phyloP scores from a whole-genome alignment of 2,797 vertebrate species.

The Glyptemys insculpta region DNA sequence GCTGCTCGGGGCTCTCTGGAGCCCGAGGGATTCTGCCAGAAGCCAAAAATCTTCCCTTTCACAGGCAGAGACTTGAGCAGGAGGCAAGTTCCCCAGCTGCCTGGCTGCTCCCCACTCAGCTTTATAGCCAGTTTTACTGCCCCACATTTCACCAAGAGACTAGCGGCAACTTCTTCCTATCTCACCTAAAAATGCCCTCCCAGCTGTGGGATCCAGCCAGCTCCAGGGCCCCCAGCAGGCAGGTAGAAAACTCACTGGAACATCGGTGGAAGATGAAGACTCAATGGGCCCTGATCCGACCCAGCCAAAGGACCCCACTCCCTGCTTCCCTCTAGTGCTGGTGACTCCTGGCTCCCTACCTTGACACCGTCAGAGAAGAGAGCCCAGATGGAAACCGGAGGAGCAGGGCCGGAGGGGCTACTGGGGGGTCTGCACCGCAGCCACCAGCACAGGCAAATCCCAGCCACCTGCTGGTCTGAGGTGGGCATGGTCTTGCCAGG shows the following conservation, averaged over 20 bases:
- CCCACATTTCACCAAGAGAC: neutral
- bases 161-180: neutral
- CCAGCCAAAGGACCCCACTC: neutral
- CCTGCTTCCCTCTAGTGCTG: neutral
- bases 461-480: neutral
- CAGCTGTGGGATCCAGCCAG: fast-evolving
- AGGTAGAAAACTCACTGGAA: neutral
- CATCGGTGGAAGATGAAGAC: neutral
- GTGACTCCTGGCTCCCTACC: neutral
- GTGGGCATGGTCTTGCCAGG: neutral
- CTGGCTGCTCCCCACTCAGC: neutral
- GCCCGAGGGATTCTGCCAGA: constrained; percentile 26
- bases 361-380: neutral
- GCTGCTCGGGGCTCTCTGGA: neutral
- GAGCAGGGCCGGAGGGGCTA: neutral
- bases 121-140: neutral
- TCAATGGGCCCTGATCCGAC: neutral
- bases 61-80: fast-evolving
- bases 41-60: neutral
- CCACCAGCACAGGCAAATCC: neutral
- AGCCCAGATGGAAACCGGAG: constrained; percentile 49
- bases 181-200: neutral
- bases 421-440: neutral
- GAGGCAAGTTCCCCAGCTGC: neutral
- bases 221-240: neutral